Evolutionary conservation across 1,140 invertebrate species (phyloP), one percentile per base, ranked within the genome.

Genomic region (Orius insidiosus): DNA sequence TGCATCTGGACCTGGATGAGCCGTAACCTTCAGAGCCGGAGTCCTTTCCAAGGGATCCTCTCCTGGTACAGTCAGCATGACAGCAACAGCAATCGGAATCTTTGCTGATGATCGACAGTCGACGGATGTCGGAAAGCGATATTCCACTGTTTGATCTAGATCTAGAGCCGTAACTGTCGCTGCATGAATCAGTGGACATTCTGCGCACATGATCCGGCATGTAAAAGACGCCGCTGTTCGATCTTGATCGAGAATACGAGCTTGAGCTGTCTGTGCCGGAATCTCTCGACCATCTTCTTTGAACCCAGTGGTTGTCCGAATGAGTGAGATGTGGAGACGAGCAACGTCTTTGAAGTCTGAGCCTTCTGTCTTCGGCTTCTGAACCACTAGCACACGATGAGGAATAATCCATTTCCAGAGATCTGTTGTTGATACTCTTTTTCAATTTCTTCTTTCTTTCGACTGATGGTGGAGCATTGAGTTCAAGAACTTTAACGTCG

Each of bases 381-480:
- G 76, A 79, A 32, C 75, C 71, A 55, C 74, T 78, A 32, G 70
- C 69, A 57, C 75, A 78, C 11, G 73, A 76, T 1, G 74, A 76
- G 16, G 62, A 63, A 44, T 63, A 63, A 31, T 63, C 59, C 13
- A 49, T 34, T 35, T 60, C 58, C 45, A 55, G 52, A 8, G 54
- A 32, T 5, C 54, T 40, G 9, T 53, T 44, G 39, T 54, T 47
- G 54, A 47, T 53, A n/a, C n/a, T n/a, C 48, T 35, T 63, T 60
- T 54, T 68, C 60, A 54, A 59, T 56, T 50, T 59, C 42, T 67
- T 68, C 48, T 66, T 68, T 46, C 56, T 53, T 7, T 56, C 47
- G 18, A 49, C 46, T n/a, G 45, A 47, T 14, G 60, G 59, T 11
- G 63, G 53, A 53, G 66, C 53, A 56, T 66, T 58, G 30, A 60